Evolutionary conservation across 2,888 invertebrate species (phyloP), one percentile per base, ranked within the genome.

Genomic region (Leptodirus hochenwartii): DNA sequence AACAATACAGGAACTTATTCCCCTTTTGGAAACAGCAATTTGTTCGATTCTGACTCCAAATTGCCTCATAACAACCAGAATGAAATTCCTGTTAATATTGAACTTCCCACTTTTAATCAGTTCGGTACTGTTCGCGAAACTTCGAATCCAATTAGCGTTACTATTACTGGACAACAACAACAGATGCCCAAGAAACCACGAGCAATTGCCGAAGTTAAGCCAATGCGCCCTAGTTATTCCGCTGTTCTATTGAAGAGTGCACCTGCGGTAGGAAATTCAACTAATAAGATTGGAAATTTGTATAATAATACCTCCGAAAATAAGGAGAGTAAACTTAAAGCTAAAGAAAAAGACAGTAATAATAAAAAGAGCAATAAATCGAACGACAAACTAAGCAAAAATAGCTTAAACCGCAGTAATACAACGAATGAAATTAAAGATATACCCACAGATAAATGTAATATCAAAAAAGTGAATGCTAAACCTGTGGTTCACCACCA

Each of bases 221-320:
- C 82, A 1, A 82, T 82, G 81, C 65, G 82, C 30, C 81, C 82
- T 28, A 74, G 78, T 9, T 84, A 84, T 50, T 84, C 84, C 0
- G 82, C 81, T 57, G 80, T 84, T 5, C 49, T 84, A 23, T 73
- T 79, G 16, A 84, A 84, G 54, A 60, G 62, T 5, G 60, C 58
- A 5, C 62, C 61, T 4, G n/a, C n/a, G n/a, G n/a, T n/a, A n/a
- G n/a, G n/a, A n/a, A n/a, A n/a, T n/a, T n/a, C 52, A 55, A 24
- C 42, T 48, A 16, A 48, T 47, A 5, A 38, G 42, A 15, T 38
- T 38, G 10, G 60, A 59, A 41, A 43, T n/a, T n/a, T n/a, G n/a
- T n/a, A n/a, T n/a, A n/a, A 59, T 58, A 34, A 37, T 43, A 5
- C 48, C 54, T 31, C 51, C 47, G 14, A 38, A 17, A 25, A 14